Evolutionary conservation across 2,113 vertebrate genomes (phyloP), one percentile per base, ranked within the genome.

Genomic region (Pelusios castaneus): DNA sequence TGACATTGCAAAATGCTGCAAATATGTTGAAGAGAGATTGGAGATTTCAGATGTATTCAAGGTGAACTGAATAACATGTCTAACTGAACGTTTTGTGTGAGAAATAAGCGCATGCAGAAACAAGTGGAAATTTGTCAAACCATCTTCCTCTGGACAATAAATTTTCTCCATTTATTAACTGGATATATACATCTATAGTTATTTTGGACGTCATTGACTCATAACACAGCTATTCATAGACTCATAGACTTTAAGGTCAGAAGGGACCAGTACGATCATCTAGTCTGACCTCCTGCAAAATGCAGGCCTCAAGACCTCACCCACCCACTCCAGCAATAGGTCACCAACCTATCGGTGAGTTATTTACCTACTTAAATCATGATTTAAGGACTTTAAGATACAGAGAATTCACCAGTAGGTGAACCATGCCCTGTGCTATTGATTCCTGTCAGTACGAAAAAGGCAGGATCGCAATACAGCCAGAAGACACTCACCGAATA

Each of bases 1-100:
- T 98, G 97, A 98, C 90, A 21, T 94, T 97, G 92, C 88, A 97
- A 43, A 98, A 94, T 22, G 83, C 70, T 96, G 88, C 82, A 83
- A 96, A 89, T 85, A 5, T 76, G 0, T 41, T 94, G 56, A 31
- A 2, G 78, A 88, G 92, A 85, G 88, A 86, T 4, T 84, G 56
- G 80, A 89, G 94, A 82, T 92, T 67, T 95, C 95, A 95, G 67
- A 84, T 1, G 21, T 77, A 80, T 27, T 90, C 95, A 94, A 97
- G 94, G 91, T 91, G 87, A 95, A 95, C 10, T 9, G 25, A 75
- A 85, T 38, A 70, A 54, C 16, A 2, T 0, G 10, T 76, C 51
- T 16, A 60, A 85, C 34, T 93, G 95, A 82, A 47, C 12, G 79
- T 73, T 38, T 96, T 78, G 84, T 80, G 22, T 17, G 63, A 63